phyloP scores from a whole-genome alignment of 2,888 invertebrate species.

The Lasioglossum malachurum region DNA sequence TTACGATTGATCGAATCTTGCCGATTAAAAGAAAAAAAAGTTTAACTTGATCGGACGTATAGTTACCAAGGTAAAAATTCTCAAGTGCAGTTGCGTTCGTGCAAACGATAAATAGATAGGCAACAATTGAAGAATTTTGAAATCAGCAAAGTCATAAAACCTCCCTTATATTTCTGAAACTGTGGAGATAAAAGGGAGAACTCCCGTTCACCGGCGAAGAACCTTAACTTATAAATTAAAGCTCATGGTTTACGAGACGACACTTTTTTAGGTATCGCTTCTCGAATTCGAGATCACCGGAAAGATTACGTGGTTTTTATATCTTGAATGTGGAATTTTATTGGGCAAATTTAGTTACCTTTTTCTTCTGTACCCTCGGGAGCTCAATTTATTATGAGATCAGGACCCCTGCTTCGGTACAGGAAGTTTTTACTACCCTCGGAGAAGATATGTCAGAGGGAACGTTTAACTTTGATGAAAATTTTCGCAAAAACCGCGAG shows the following conservation, averaged over 20 bases:
- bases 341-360: neutral
- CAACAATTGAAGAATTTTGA: neutral
- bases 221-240: neutral
- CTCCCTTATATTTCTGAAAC: neutral
- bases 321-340: slow-evolving; percentile 2
- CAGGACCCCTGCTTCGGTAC: neutral
- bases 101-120: neutral
- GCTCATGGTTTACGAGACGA: neutral
- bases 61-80: neutral
- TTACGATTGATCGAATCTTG: neutral
- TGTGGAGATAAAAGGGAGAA: neutral
- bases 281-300: neutral
- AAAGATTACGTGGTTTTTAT: slow-evolving; percentile 7
- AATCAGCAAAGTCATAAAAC: neutral
- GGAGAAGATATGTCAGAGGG: slow-evolving; percentile 2
- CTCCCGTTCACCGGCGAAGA: neutral
- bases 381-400: neutral
- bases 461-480: slow-evolving; percentile 24
- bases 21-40: neutral
- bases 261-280: neutral
- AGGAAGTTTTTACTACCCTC: slow-evolving; percentile 11
- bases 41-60: neutral
- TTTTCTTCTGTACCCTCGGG: neutral
- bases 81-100: neutral
- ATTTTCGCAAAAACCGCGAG: slow-evolving; percentile 7